Evolutionary conservation across 53 echinoderm and acorn worm genomes (phyloP).

Genomic region (Holothuria scabra): DNA sequence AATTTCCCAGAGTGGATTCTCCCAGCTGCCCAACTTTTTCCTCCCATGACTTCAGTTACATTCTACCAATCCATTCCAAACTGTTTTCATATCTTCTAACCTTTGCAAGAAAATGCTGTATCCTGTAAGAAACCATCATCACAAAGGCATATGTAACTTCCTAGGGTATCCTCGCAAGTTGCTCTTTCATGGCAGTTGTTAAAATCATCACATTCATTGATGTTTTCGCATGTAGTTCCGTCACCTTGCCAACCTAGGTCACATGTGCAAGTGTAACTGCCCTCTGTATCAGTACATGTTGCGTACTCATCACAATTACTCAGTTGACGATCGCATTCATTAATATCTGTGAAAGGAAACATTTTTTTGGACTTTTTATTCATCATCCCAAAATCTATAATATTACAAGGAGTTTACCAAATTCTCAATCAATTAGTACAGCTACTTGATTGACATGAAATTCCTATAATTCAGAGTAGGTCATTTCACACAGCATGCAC

Average conservation of each 20-base stretch:
- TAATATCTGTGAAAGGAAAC: slow-evolving; percentile 26
- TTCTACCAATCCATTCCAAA: no score
- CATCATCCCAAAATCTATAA: no score
- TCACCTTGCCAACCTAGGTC: slow-evolving; percentile 21
- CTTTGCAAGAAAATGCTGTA: neutral
- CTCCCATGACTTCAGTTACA: no score
- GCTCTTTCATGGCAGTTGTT: slow-evolving; percentile 41
- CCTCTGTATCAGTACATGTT: slow-evolving; percentile 44
- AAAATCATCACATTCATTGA: slow-evolving; percentile 64
- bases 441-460: no score
- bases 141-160: neutral
- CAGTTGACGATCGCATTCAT: slow-evolving; percentile 38
- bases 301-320: slow-evolving; percentile 43
- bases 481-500: no score
- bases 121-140: neutral
- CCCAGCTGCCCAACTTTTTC: no score
- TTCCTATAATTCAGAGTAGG: no score
- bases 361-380: no score
- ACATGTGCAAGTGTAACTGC: slow-evolving; percentile 55
- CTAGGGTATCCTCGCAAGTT: neutral
- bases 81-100: neutral
- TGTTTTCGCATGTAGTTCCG: slow-evolving; percentile 23
- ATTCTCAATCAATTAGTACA: no score
- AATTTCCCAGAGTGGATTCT: no score
- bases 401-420: no score